These are phyloP conservation scores for Lucilia sericata DNA, from an alignment of 1,140 invertebrate species.

Conservation along the genomic window DNA sequence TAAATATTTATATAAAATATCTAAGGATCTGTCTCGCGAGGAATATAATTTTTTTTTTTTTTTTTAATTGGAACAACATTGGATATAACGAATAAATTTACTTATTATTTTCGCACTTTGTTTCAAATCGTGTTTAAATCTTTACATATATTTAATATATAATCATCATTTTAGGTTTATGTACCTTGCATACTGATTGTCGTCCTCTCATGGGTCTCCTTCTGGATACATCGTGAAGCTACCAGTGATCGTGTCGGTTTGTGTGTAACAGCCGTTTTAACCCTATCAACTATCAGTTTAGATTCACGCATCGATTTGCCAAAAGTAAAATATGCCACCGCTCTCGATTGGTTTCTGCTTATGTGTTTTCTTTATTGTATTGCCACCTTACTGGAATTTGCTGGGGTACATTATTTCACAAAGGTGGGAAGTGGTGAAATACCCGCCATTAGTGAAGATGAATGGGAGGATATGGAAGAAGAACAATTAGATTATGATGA, in stretches of 20 bases:
- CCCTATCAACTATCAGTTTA: constrained; percentile 89
- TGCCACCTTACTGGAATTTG: constrained; percentile 91
- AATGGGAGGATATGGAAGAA: constrained; percentile 76
- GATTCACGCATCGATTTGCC: constrained; percentile 92
- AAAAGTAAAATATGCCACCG: constrained; percentile 92
- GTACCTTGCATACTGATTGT: constrained; percentile 95
- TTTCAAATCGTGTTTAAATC: neutral
- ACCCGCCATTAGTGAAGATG: constrained; percentile 78
- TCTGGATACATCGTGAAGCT: constrained; percentile 96
- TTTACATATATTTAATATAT: neutral
- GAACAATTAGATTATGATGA: constrained; percentile 54
- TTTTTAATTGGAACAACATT: too few species aligned
- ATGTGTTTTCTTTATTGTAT: constrained; percentile 96
- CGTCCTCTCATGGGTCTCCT: constrained; percentile 95
- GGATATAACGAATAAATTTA: too few species aligned
- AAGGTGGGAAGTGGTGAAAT: constrained; percentile 89
- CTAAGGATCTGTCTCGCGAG: too few species aligned
- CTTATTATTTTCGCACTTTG: too few species aligned
- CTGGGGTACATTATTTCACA: constrained; percentile 94
- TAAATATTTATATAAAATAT: too few species aligned
- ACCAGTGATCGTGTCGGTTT: constrained; percentile 79
- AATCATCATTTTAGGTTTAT: constrained; percentile 76
- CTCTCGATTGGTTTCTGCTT: constrained; percentile 91
- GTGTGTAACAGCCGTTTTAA: constrained; percentile 92
- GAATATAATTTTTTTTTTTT: too few species aligned